Evolutionary conservation across 2,113 vertebrate genomes (phyloP).

Genomic region (Malurus melanocephalus): DNA sequence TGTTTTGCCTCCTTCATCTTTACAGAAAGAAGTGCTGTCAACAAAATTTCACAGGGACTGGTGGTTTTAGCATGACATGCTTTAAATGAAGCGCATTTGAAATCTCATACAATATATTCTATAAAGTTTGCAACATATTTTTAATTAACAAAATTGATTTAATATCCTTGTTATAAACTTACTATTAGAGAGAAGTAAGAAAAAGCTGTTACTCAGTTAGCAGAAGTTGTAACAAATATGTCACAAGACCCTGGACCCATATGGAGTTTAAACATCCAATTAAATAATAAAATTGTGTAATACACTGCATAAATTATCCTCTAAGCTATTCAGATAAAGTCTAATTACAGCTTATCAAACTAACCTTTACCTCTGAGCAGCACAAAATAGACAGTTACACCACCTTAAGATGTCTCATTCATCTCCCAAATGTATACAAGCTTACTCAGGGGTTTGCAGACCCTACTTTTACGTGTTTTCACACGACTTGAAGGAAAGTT

Average conservation of each 20-base stretch:
- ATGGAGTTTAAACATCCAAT: not conserved
- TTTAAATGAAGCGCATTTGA: not conserved
- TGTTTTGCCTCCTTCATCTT: not conserved
- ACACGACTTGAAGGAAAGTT: not conserved
- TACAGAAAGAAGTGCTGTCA: not conserved
- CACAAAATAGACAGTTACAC: not conserved
- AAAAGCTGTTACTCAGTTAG: not conserved
- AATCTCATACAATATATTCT: not conserved
- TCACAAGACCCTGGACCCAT: not conserved
- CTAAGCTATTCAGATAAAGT: not conserved
- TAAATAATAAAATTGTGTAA: conserved; percentile 29
- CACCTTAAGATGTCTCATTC: not conserved
- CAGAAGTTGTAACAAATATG: not conserved
- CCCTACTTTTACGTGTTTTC: not conserved
- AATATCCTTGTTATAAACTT: not conserved
- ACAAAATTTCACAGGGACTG: not conserved
- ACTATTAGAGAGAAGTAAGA: not conserved
- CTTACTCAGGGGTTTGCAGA: not conserved
- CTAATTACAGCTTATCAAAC: conserved; percentile 1
- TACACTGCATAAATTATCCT: not conserved
- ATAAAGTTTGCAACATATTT: not conserved
- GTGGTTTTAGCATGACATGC: not conserved
- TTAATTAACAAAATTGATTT: not conserved
- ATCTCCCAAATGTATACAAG: not conserved
- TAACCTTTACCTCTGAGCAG: not conserved